Conservation (phyloP, 1,140 invertebrate species). For the Drosophila eugracilis region DNA sequence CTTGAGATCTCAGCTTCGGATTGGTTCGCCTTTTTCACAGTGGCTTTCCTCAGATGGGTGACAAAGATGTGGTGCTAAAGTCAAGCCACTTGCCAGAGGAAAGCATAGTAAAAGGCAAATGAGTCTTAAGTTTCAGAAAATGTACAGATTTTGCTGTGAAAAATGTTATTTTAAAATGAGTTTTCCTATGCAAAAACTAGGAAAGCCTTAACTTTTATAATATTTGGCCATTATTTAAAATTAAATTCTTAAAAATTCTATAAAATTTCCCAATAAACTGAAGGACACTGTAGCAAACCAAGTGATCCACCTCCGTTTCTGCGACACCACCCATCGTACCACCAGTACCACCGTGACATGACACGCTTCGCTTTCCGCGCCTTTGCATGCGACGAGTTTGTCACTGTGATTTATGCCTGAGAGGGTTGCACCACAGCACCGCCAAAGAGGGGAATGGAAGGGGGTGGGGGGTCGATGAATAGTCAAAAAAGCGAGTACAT, state of each 20-base stretch:
- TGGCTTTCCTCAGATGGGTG: background rate
- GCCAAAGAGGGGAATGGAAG: slow-evolving; percentile 6
- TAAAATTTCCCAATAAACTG: background rate
- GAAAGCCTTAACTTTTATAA: too few species aligned
- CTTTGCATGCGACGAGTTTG: slow-evolving; percentile 70
- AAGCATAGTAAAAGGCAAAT: slow-evolving; percentile 40
- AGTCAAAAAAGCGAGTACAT: slow-evolving; percentile 41
- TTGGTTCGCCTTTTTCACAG: slow-evolving; percentile 2
- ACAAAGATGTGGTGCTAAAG: slow-evolving; percentile 39
- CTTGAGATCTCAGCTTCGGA: slow-evolving; percentile 1
- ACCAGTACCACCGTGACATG: slow-evolving; percentile 20
- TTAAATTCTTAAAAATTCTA: background rate
- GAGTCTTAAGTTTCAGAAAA: background rate
- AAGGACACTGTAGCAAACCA: slow-evolving; percentile 15
- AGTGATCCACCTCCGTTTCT: background rate
- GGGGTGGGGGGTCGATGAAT: slow-evolving; percentile 38
- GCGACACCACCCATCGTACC: slow-evolving; percentile 5
- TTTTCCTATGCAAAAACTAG: too few species aligned
- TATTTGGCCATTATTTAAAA: too few species aligned
- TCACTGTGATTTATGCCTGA: slow-evolving; percentile 77
- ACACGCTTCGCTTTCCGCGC: slow-evolving; percentile 55
- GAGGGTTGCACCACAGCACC: slow-evolving; percentile 61
- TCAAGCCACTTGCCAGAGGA: slow-evolving; percentile 35
- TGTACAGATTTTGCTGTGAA: too few species aligned
- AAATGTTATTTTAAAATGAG: too few species aligned